A percentile compares a stretch with the other conserved stretches of the same genome.
These are phyloP conservation scores for Psilopogon haemacephalus DNA, from an alignment of 2,113 vertebrate species.

Conservation along the genomic window DNA sequence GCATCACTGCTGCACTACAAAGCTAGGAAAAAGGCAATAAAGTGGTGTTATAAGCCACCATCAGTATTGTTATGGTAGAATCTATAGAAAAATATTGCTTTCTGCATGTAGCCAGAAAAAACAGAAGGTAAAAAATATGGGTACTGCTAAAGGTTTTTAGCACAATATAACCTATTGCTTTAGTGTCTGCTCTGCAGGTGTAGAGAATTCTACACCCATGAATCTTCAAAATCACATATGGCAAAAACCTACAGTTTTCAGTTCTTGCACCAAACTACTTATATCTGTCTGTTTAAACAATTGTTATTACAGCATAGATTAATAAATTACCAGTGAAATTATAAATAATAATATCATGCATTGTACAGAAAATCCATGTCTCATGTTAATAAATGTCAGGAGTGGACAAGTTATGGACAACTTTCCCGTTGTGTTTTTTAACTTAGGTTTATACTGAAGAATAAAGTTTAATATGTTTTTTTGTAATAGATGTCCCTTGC, in stretches of 20 bases:
- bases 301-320: neutral
- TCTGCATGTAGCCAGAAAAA: neutral
- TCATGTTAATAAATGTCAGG: neutral
- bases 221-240: neutral
- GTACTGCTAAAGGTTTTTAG: neutral
- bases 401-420: neutral
- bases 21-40: neutral
- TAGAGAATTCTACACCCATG: neutral
- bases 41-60: neutral
- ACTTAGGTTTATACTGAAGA: neutral
- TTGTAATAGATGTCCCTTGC: neutral
- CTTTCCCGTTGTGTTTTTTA: neutral
- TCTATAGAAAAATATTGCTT: neutral
- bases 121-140: neutral
- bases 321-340: neutral
- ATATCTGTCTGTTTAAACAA: neutral
- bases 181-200: neutral
- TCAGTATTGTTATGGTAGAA: neutral
- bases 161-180: neutral
- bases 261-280: neutral
- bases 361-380: neutral
- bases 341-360: neutral
- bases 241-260: neutral
- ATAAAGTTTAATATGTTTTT: rapidly evolving
- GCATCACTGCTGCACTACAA: neutral